phyloP scores from a whole-genome alignment of 2,888 invertebrate genomes.

The Junonia oenone region DNA sequence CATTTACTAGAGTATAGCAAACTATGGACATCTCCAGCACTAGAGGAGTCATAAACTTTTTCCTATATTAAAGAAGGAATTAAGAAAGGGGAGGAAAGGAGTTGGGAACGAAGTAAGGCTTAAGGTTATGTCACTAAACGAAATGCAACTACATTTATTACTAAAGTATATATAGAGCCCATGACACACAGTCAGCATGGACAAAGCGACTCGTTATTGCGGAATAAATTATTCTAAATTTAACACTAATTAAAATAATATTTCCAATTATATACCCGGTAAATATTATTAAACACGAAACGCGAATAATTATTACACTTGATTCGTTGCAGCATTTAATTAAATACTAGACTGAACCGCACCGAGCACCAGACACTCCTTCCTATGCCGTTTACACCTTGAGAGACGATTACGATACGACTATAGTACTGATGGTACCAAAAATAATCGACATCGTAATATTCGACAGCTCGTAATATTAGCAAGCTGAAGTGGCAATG shows the following conservation, averaged over 20 bases:
- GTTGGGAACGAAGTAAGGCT: no score
- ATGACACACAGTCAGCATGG: neutral
- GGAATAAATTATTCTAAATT: neutral
- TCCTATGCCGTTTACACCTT: conserved; percentile 31
- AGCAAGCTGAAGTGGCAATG: no score
- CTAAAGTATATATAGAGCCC: no score
- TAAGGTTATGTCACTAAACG: no score
- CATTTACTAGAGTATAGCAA: no score
- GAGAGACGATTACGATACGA: conserved; percentile 9
- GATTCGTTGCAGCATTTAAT: conserved; percentile 46
- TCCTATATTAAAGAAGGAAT: no score
- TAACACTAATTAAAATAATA: neutral
- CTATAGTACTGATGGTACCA: neutral
- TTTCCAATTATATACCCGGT: neutral
- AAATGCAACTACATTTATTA: no score
- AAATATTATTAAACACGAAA: neutral
- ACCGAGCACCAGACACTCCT: conserved; percentile 43
- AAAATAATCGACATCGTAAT: no score
- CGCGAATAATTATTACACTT: conserved; percentile 19
- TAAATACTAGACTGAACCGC: conserved; percentile 35
- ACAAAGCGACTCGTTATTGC: neutral
- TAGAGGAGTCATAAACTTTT: no score
- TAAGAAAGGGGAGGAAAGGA: no score
- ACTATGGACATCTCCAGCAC: no score
- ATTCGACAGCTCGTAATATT: no score